A percentile compares a stretch with the other conserved stretches of the same genome.
Evolutionary conservation across 2,888 invertebrate genomes (phyloP).

Genomic region (Hirtodrosophila alboralis): DNA sequence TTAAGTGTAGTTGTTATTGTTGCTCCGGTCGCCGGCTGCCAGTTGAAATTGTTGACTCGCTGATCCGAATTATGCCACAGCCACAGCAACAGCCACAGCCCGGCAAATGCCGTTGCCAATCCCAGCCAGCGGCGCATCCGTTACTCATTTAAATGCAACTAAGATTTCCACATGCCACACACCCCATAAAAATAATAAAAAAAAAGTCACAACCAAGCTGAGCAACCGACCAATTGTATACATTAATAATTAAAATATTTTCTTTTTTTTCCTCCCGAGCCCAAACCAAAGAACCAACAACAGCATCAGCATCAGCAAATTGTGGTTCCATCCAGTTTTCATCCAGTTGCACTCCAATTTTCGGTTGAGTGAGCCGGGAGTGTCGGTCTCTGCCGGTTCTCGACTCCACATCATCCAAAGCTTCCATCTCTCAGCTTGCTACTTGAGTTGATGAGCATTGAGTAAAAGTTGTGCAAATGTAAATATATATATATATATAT

Average conservation of each 20-base stretch:
- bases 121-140: slow-evolving; percentile 42
- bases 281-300: slow-evolving; percentile 6
- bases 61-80: slow-evolving; percentile 52
- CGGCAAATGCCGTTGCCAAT: slow-evolving; percentile 35
- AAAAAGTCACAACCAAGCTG: slow-evolving; percentile 14
- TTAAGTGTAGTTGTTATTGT: slow-evolving; percentile 72
- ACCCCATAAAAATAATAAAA: too few species aligned
- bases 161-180: slow-evolving; percentile 3
- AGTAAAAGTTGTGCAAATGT: slow-evolving; percentile 3
- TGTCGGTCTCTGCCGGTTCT: background rate
- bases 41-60: slow-evolving; percentile 46
- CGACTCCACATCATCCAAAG: too few species aligned
- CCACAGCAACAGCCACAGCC: background rate
- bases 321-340: slow-evolving; percentile 23
- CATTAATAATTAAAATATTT: slow-evolving; percentile 72
- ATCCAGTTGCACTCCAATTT: slow-evolving; percentile 53
- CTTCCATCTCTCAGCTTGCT: background rate
- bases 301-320: background rate
- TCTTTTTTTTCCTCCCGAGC: slow-evolving; percentile 68
- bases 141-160: slow-evolving; percentile 35
- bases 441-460: slow-evolving; percentile 56
- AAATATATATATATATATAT: background rate
- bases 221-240: slow-evolving; percentile 41
- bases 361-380: slow-evolving; percentile 45
- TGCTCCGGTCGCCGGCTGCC: slow-evolving; percentile 30